phyloP scores from a whole-genome alignment of 2,797 vertebrate genomes.

The Tiaroga cobitis region DNA sequence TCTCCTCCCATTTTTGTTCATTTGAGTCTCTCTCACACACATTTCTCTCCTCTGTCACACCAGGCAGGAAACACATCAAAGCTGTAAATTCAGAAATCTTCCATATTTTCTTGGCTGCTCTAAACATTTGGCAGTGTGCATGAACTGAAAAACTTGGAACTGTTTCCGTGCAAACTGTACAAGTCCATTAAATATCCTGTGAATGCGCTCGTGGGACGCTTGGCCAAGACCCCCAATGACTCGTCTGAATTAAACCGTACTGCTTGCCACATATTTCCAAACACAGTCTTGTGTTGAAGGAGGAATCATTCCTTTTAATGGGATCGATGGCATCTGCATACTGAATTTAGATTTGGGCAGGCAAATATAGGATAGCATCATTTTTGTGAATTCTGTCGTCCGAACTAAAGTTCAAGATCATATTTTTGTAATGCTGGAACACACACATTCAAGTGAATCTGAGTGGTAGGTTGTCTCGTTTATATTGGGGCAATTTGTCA shows the following conservation, averaged over 20 bases:
- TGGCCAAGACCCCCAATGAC: constrained; percentile 23
- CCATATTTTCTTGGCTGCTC: constrained; percentile 30
- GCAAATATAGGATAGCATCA: background rate
- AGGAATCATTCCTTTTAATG: background rate
- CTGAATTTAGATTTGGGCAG: background rate
- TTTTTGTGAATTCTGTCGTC: background rate
- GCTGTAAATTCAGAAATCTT: constrained; percentile 47
- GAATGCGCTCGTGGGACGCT: constrained; percentile 35
- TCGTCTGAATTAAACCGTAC: constrained; percentile 20
- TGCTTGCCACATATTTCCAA: constrained; percentile 21
- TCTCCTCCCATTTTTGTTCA: constrained; percentile 36
- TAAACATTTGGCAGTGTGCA: constrained; percentile 25
- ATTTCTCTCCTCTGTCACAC: constrained; percentile 41
- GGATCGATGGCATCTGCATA: background rate
- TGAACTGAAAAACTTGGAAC: constrained; percentile 41
- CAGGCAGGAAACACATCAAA: constrained; percentile 46
- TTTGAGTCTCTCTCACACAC: constrained; percentile 6
- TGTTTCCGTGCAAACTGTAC: constrained; percentile 44
- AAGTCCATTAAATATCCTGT: constrained; percentile 49
- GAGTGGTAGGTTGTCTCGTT: background rate
- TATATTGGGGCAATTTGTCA: background rate
- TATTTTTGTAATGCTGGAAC: background rate
- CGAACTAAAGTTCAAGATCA: background rate
- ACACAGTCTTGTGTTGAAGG: constrained; percentile 5
- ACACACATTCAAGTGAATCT: background rate